phyloP scores from a whole-genome alignment of 1,140 invertebrate species.

The Caenorhabditis brenneri region DNA sequence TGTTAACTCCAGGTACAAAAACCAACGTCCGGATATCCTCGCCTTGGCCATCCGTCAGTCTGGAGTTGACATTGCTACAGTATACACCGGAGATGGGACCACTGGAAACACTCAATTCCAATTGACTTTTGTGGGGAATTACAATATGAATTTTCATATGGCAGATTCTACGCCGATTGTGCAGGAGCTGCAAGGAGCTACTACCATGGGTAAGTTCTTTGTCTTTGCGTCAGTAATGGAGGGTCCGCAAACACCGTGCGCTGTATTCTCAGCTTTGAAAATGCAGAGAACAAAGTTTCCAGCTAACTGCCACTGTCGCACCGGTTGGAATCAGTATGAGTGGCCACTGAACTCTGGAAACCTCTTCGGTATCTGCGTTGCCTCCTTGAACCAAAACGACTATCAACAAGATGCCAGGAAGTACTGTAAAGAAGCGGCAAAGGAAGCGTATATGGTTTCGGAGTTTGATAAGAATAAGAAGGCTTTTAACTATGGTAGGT shows the following conservation, averaged over 20 bases:
- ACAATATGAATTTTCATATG: slow-evolving; percentile 1
- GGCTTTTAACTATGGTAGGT: not conserved
- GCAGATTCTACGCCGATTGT: not conserved
- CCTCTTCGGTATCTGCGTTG: not conserved
- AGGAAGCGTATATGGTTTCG: not conserved
- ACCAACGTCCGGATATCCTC: not conserved
- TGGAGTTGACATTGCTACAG: not conserved
- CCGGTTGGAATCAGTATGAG: not conserved
- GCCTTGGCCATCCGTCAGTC: not conserved
- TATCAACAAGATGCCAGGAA: not conserved
- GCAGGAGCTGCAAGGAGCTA: not conserved
- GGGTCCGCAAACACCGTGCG: too few species aligned
- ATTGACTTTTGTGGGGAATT: not conserved
- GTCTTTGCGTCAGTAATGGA: too few species aligned
- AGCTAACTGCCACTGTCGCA: not conserved
- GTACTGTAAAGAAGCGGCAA: not conserved
- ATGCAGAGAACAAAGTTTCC: not conserved
- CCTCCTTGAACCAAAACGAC: not conserved
- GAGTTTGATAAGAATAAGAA: not conserved
- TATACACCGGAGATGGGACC: not conserved
- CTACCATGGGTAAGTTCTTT: not conserved
- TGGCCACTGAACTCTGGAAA: not conserved
- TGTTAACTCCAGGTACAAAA: not conserved
- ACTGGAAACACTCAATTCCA: not conserved
- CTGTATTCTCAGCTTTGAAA: too few species aligned